These are phyloP conservation scores for Myiotriccus ornatus DNA, from an alignment of 2,797 vertebrate species.

Conservation along the genomic window DNA sequence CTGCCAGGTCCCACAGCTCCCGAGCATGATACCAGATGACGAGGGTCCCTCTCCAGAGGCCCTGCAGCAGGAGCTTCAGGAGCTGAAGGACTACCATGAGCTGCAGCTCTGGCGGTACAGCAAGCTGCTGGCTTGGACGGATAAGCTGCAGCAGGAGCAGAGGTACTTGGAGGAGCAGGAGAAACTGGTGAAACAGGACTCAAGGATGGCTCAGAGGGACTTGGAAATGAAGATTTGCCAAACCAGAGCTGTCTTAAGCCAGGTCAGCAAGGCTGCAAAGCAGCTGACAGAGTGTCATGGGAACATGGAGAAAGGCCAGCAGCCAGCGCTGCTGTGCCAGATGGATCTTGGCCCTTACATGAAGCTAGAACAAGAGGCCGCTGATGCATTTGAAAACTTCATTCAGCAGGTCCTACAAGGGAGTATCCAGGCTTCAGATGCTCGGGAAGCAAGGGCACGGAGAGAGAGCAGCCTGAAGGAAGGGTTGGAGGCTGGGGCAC, in stretches of 20 bases:
- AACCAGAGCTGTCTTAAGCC: background rate
- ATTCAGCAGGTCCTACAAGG: background rate
- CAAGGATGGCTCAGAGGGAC: background rate
- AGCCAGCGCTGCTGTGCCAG: background rate
- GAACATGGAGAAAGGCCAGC: background rate
- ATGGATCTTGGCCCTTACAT: conserved; percentile 3
- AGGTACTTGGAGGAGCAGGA: background rate
- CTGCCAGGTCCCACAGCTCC: background rate
- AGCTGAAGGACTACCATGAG: background rate
- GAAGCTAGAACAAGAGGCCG: conserved; percentile 7
- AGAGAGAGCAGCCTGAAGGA: background rate
- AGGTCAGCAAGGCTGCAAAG: background rate
- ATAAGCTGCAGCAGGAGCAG: background rate
- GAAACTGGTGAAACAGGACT: background rate
- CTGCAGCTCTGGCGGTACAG: background rate
- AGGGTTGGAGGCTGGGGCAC: background rate
- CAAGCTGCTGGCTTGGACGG: background rate
- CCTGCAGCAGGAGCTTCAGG: conserved; percentile 22
- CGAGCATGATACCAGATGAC: accelerated
- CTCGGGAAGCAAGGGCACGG: background rate
- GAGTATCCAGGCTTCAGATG: background rate
- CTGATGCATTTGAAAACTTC: background rate
- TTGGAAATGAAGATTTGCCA: background rate
- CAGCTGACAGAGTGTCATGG: background rate
- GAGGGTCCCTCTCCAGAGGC: background rate